Evolutionary conservation across 2,797 vertebrate genomes (phyloP), one percentile per base, ranked within the genome.

Genomic region (Cygnus olor): DNA sequence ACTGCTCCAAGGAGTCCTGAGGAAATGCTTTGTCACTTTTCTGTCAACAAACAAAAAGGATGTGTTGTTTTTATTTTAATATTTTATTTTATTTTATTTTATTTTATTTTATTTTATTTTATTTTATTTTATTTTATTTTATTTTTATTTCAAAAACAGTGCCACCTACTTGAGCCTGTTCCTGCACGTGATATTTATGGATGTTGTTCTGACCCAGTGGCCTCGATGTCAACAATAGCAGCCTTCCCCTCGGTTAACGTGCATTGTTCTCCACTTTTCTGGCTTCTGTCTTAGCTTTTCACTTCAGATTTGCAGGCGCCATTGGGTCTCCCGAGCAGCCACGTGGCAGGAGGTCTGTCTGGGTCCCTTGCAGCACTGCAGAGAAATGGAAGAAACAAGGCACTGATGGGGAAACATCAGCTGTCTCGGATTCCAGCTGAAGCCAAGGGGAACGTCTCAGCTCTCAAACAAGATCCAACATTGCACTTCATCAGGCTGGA

Each of bases 191-290:
- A 3, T 70, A 56, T 90, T 89, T 87, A 82, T 28, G 58, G 63
- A 27, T 87, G 94, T 90, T 88, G 84, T 92, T 92, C 92, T 93
- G 96, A 94, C 92, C 94, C 87, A 90, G 79, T 56, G 45, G 71
- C 47, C 56, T 66, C 2, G 24, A 24, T 74, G 38, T 9, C 51
- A 80, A 40, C 78, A 36, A 18, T 11, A 8, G 7, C 81, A 85
- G 58, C 20, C 15, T 87, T 9, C 3, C 19, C 14, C 38, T 73
- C 13, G 34, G 38, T 1, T 47, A 0, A 2, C 5, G 21, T 38
- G 56, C 44, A 87, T 93, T 96, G 95, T 95, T 93, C 78, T 53
- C 74, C 76, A 73, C 51, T 28, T 66, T 72, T 34, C 68, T 82
- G 80, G 16, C 70, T 80, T 6, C 64, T 69, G 36, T 77, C 54